Conservation (phyloP, 2,113 vertebrate genomes). For the Paracanthobrama guichenoti region DNA sequence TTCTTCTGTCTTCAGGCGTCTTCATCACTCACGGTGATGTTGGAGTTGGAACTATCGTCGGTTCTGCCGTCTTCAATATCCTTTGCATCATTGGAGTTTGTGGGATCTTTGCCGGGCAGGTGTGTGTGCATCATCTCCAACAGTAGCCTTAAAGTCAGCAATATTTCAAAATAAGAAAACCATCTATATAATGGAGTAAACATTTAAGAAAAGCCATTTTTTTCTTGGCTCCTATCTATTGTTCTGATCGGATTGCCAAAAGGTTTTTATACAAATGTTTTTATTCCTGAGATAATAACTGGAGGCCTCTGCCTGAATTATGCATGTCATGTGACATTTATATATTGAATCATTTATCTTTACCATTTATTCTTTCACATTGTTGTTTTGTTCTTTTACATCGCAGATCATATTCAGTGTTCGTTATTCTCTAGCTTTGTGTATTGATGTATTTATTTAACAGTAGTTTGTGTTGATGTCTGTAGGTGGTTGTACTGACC, state of each 20-base stretch:
- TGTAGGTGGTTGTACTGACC: slow-evolving; percentile 89
- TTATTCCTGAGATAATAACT: not conserved
- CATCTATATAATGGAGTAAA: not conserved
- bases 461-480: slow-evolving; percentile 15
- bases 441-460: not conserved
- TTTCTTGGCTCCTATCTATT: not conserved
- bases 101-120: slow-evolving; percentile 95
- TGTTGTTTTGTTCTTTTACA: not conserved
- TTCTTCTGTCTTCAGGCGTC: slow-evolving; percentile 79
- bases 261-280: not conserved
- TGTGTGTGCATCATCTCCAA: slow-evolving; percentile 64
- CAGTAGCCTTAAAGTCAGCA: not conserved
- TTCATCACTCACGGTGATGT: slow-evolving; percentile 98
- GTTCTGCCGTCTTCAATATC: slow-evolving; percentile 97
- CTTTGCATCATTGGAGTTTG: slow-evolving; percentile 97
- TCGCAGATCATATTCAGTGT: not conserved
- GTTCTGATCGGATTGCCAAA: not conserved
- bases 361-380: too few relatives aligned
- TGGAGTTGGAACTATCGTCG: slow-evolving; percentile 96
- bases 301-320: not conserved
- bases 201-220: too few relatives aligned
- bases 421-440: too few relatives aligned
- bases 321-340: too few relatives aligned
- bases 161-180: not conserved
- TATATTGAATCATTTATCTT: not conserved